These are phyloP conservation scores for Gonatopus flavifemur DNA, from an alignment of 1,140 invertebrate genomes.

Conservation along the genomic window DNA sequence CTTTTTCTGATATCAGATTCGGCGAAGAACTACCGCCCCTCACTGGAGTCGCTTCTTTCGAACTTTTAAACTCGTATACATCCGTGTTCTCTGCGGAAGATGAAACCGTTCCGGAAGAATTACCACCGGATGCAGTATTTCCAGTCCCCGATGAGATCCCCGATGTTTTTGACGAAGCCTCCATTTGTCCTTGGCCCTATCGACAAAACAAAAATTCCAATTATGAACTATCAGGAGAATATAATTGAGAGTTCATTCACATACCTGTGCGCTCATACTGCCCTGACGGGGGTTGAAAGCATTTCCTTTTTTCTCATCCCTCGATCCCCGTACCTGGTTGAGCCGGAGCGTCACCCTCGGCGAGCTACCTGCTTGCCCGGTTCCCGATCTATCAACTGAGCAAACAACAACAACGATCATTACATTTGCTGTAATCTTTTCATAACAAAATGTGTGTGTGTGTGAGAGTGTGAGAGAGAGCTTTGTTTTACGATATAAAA, in stretches of 20 bases:
- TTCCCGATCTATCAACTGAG: slow-evolving; percentile 56
- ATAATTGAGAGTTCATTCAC: no score
- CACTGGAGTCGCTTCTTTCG: slow-evolving; percentile 58
- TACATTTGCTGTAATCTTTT: not conserved
- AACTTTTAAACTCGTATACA: slow-evolving; percentile 66
- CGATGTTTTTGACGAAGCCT: slow-evolving; percentile 38
- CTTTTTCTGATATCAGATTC: slow-evolving; percentile 47
- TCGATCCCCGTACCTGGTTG: slow-evolving; percentile 58
- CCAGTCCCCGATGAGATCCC: slow-evolving; percentile 26
- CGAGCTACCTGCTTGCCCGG: slow-evolving; percentile 52
- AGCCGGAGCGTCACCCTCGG: slow-evolving; percentile 64
- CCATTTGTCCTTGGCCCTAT: slow-evolving; percentile 44
- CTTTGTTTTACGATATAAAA: no score
- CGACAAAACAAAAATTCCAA: not conserved
- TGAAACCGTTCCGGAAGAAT: slow-evolving; percentile 30
- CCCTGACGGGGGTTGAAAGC: slow-evolving; percentile 36
- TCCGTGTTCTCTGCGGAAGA: slow-evolving; percentile 50
- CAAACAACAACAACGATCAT: slow-evolving; percentile 8
- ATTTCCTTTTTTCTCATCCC: slow-evolving; percentile 59
- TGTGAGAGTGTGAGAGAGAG: no score
- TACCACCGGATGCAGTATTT: slow-evolving; percentile 24
- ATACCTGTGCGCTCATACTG: slow-evolving; percentile 30
- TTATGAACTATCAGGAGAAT: not conserved
- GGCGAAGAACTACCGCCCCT: slow-evolving; percentile 53
- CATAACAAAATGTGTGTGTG: no score